Base-by-base conservation (phyloP, 2,797 vertebrate species). In the Aeoliscus strigatus region DNA sequence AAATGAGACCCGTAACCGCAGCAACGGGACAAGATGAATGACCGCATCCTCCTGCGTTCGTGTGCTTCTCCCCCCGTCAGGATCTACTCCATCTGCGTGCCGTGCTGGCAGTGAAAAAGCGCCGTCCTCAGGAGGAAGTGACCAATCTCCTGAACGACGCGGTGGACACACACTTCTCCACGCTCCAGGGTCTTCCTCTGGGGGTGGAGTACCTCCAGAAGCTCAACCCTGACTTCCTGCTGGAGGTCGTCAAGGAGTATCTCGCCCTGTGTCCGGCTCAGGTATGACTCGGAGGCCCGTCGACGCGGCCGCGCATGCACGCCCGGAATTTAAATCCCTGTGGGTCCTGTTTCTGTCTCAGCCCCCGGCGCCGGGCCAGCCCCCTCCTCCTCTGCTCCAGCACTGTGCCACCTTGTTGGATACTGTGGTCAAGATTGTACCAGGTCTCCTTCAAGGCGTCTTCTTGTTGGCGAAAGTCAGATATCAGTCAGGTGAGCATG, bases 161-260 rank as follows among this genome's bases (percentile, higher is more conserved):
- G 0, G 86, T 98, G 65, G 93, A 98, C 66, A 91, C 84, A 23
- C 96, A 99, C 76, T 94, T 99, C 72, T 92, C 90, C 3, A 80
- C 89, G 6, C 84, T 98, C 40, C 89, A 86, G 72, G 90, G 91
- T 31, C 83, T 97, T 39, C 96, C 96, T 36, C 90, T 98, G 66
- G 90, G 95, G 17, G 84, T 94, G 34, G 89, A 95, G 36, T 98
- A 98, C 80, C 93, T 95, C 77, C 91, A 97, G 76, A 96, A 89
- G 58, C 87, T 98, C 66, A 98, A 98, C 74, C 93, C 96, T 4
- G 94, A 98, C 80, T 98, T 99, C 77, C 82, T 98, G 51, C 74
- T 98, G 45, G 93, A 97, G 76, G 89, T 97, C 28, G 78, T 92
- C 63, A 93, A 72, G 58, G 91, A 92, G 29, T 98, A 94, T 79